Evolutionary conservation across 2,888 invertebrate genomes (phyloP).

Genomic region (Metacarcinus magister): DNA sequence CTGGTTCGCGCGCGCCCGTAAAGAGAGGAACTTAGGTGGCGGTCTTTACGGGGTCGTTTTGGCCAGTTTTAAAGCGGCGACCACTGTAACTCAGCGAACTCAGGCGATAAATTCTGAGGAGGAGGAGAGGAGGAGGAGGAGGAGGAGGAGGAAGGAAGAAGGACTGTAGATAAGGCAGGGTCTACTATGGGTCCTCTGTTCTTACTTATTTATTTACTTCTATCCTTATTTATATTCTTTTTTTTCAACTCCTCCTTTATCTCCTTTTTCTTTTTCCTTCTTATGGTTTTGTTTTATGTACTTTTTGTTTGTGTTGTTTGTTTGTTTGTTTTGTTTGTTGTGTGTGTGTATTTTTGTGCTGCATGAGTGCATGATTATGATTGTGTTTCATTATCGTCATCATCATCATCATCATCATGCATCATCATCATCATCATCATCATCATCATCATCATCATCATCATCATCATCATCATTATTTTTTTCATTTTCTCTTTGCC

Average conservation of each 20-base stretch:
- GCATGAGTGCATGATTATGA: too few species aligned
- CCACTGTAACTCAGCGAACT: conserved; percentile 6
- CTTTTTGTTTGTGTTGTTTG: too few species aligned
- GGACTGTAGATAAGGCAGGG: background rate
- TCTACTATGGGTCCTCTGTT: background rate
- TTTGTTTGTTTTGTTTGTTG: too few species aligned
- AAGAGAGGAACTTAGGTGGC: background rate
- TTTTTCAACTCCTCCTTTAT: too few species aligned
- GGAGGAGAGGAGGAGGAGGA: background rate
- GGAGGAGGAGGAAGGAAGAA: background rate
- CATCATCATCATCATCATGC: too few species aligned
- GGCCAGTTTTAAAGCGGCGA: conserved; percentile 48
- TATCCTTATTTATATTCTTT: too few species aligned
- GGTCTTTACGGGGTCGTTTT: conserved; percentile 31
- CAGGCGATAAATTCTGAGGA: background rate
- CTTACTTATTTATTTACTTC: background rate
- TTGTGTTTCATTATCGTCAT: background rate
- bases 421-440: too few species aligned
- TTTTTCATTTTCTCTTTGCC: background rate
- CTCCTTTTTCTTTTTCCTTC: too few species aligned
- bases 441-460: background rate
- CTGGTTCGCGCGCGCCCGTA: background rate
- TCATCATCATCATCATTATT: background rate
- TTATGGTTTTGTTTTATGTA: too few species aligned
- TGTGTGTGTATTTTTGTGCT: too few species aligned